Evolutionary conservation across 1,140 invertebrate species (phyloP).

Genomic region (Popillia japonica): DNA sequence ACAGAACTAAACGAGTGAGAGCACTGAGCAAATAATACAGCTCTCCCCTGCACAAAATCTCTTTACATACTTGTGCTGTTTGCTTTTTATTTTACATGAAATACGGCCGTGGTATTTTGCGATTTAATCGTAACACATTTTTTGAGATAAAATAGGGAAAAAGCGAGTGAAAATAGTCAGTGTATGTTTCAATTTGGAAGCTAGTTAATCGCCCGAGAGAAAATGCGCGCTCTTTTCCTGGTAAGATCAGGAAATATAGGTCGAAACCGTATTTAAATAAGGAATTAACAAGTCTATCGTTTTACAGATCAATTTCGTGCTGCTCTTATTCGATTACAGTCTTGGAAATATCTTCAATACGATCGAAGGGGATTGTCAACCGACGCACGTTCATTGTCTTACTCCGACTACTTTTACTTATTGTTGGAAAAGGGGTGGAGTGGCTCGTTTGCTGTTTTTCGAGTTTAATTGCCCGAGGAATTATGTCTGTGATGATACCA

Average conservation of each 20-base stretch:
- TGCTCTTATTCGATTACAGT: neutral
- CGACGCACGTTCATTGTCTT: neutral
- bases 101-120: neutral
- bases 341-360: neutral
- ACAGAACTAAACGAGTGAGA: no score
- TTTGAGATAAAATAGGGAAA: neutral
- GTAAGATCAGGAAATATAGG: neutral
- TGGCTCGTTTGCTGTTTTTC: neutral
- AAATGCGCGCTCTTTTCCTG: neutral
- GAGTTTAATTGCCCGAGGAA: conserved; percentile 17
- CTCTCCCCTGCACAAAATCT: no score
- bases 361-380: neutral
- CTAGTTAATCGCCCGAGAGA: neutral
- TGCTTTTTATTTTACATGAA: no score
- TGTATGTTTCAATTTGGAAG: neutral
- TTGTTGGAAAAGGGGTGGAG: neutral
- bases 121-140: neutral
- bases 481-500: conserved; percentile 16
- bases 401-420: neutral
- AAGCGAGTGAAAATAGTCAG: neutral
- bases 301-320: neutral
- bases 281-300: neutral
- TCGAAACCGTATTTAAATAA: neutral
- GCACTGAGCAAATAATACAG: no score
- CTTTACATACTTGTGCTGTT: no score